A percentile compares a stretch with the other conserved stretches of the same genome.
These are phyloP conservation scores for Epsilonema sp. DNA, from an alignment of 2,888 invertebrate genomes.

Conservation along the genomic window DNA sequence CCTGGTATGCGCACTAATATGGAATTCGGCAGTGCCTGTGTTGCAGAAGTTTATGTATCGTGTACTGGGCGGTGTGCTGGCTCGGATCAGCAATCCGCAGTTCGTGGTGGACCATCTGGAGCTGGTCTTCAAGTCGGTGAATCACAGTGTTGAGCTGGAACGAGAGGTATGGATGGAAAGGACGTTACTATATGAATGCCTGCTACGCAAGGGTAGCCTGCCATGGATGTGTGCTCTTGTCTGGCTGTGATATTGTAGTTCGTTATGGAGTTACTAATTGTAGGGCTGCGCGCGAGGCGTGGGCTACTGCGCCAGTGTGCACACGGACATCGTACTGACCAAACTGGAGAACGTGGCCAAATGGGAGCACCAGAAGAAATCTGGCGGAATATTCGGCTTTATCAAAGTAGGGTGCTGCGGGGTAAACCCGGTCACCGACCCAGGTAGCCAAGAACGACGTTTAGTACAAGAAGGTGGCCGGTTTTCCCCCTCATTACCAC, in stretches of 20 bases:
- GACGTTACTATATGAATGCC: too few species aligned
- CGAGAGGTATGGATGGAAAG: slow-evolving; percentile 20
- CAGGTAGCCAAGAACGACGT: too few species aligned
- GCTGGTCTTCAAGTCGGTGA: slow-evolving; percentile 30
- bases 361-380: slow-evolving; percentile 46
- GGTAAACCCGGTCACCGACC: too few species aligned
- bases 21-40: too few species aligned
- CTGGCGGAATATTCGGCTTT: slow-evolving; percentile 49
- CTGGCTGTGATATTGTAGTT: too few species aligned
- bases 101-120: slow-evolving; percentile 35
- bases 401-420: slow-evolving; percentile 50
- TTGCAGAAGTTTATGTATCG: too few species aligned
- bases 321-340: slow-evolving; percentile 51
- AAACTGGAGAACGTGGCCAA: slow-evolving; percentile 53
- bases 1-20: too few species aligned
- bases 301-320: slow-evolving; percentile 53
- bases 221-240: too few species aligned
- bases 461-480: background rate
- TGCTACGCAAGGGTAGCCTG: background rate
- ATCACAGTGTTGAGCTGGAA: slow-evolving; percentile 19
- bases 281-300: slow-evolving; percentile 46
- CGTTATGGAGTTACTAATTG: too few species aligned
- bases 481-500: background rate
- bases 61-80: slow-evolving; percentile 49
- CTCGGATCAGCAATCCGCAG: slow-evolving; percentile 47